Base-by-base conservation (phyloP, 1,140 invertebrate species). In the Teleopsis dalmanni region DNA sequence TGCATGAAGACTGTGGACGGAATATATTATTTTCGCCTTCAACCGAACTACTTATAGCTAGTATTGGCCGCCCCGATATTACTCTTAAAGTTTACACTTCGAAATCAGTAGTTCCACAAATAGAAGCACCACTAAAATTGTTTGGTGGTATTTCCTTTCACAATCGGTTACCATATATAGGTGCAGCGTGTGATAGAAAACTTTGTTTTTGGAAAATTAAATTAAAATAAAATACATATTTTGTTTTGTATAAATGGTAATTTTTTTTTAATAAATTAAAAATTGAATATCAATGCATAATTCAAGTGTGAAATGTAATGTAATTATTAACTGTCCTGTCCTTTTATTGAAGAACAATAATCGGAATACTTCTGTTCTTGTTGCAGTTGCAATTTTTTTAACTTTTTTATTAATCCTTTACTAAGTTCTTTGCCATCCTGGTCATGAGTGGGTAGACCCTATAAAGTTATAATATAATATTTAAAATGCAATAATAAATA, bases 371-470 rank as follows among this genome's bases (percentile, higher is more conserved):
- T 88, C 68, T 94, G 94, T 57, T 92, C 88, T 70, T 98, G 95
- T 3, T 83, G 81, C 59, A 86, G 80, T 61, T 94, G 92, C 1
- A 92, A 65, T 68, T 98, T 99, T 61, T 85, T 81, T 27, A 98
- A 72, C 70, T 99, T 99, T 68, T 98, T 99, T 10, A 87, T 45
- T 50, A 87, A 81, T 8, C 87, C 87, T 75, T 98, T 98, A 54
- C 87, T 88, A 2, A 99, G 69, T 70, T 97, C 92, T 63, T 95
- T 90, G 9, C 95, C 96, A 27, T 87, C 79, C 4, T 72, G 72
- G 71, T 97, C 92, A 64, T 93, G 92, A 6, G 93, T 98, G 6
- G 96, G 96, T 21, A 99, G 68, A 14, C 96, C 95, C 87, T 93
- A 57, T 14, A 46, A 50, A 34, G 48, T 42, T 8, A n/a, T n/a